Percentiles rank a stretch among this genome's conserved stretches.
phyloP scores from a whole-genome alignment of 2,797 vertebrate genomes.

The Tragelaphus oryx region DNA sequence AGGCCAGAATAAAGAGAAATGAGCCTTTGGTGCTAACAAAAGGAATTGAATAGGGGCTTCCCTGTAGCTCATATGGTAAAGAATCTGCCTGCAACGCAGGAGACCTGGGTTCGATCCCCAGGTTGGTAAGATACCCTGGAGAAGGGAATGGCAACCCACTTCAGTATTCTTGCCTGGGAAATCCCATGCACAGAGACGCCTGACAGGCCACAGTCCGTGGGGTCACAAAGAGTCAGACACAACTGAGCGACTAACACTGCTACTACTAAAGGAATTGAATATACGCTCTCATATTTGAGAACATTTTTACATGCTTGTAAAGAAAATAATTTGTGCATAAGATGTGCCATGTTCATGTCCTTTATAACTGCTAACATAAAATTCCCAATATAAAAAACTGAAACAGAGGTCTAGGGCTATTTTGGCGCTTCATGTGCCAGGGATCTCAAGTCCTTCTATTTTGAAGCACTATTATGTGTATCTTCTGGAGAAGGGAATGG shows the following conservation, averaged over 20 bases:
- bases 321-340: not conserved
- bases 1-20: not conserved
- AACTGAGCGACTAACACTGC: not conserved
- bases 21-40: not conserved
- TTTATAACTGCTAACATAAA: not conserved
- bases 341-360: not conserved
- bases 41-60: not conserved
- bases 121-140: not conserved
- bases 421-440: not conserved
- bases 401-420: not conserved
- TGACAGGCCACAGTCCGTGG: rapidly evolving
- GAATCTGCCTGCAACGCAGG: not conserved
- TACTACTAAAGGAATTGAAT: not conserved
- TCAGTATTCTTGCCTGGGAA: not conserved
- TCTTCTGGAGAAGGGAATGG: not conserved
- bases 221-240: not conserved
- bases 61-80: not conserved
- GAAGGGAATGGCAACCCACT: not conserved
- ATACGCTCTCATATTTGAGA: not conserved
- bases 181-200: not conserved
- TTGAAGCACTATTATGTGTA: not conserved
- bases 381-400: not conserved
- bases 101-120: not conserved
- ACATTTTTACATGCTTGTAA: not conserved
- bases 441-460: not conserved